These are phyloP conservation scores for Microcebus murinus DNA, from an alignment of 2,113 vertebrate species.

Conservation along the genomic window DNA sequence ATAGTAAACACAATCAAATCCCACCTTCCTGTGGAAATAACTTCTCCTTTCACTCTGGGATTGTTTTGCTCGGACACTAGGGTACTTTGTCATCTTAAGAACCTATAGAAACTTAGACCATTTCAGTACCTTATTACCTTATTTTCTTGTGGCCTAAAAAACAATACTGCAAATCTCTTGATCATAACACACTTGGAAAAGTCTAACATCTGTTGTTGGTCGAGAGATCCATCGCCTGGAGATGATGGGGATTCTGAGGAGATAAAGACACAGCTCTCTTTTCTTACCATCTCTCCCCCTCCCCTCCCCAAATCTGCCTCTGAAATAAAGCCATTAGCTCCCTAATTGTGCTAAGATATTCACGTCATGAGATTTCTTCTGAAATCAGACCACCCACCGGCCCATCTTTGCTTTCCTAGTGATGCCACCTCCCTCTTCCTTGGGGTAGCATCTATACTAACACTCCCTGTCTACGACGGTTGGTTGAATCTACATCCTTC, in stretches of 20 bases:
- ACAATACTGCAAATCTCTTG: neutral
- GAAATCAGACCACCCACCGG: neutral
- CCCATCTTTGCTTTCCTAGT: too few species aligned
- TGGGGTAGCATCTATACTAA: neutral
- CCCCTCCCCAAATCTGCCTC: neutral
- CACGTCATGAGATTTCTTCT: neutral
- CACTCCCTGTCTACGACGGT: neutral
- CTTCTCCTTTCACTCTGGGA: neutral
- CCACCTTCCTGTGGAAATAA: neutral
- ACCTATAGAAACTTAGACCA: neutral
- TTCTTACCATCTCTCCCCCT: fast-evolving
- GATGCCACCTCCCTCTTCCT: fast-evolving
- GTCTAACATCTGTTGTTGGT: neutral
- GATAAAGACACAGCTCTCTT: neutral
- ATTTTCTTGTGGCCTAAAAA: neutral
- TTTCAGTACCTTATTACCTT: neutral
- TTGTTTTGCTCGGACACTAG: neutral
- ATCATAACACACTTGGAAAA: neutral
- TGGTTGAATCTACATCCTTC: neutral
- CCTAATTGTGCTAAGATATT: neutral
- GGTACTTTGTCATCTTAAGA: neutral
- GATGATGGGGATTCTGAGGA: neutral
- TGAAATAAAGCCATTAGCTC: neutral
- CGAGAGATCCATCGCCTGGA: neutral
- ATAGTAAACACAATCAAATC: neutral